Evolutionary conservation across 2,888 invertebrate genomes (phyloP).

Genomic region (Bugulina stolonifera): DNA sequence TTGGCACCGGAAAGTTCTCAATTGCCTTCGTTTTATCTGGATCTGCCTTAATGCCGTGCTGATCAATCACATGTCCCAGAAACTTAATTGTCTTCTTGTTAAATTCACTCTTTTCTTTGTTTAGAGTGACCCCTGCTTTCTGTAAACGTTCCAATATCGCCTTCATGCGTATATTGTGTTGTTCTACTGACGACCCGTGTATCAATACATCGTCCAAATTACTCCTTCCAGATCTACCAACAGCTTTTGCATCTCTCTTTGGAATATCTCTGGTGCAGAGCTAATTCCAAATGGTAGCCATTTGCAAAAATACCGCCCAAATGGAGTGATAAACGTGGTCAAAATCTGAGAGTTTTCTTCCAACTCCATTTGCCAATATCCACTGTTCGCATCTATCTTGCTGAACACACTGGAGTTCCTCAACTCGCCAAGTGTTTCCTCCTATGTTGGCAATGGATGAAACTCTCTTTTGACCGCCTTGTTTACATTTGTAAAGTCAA

Average conservation of each 20-base stretch:
- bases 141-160: background rate
- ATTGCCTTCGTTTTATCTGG: background rate
- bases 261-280: conserved; percentile 5
- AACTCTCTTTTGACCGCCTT: conserved; percentile 13
- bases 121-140: background rate
- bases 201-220: background rate
- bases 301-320: too few species aligned
- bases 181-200: too few species aligned
- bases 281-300: too few species aligned
- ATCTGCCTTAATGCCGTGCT: background rate
- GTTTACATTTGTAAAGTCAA: conserved; percentile 1
- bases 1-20: background rate
- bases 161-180: too few species aligned
- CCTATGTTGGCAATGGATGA: background rate
- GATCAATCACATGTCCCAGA: background rate
- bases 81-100: background rate
- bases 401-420: background rate
- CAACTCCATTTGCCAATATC: background rate
- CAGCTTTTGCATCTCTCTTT: background rate
- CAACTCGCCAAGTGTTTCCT: background rate
- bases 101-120: background rate
- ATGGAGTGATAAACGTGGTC: too few species aligned
- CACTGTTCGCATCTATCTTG: too few species aligned
- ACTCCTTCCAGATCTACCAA: conserved; percentile 5
- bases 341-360: conserved; percentile 2